Conservation (phyloP, 2,113 vertebrate species). For the Astatotilapia flaviijosephi region DNA sequence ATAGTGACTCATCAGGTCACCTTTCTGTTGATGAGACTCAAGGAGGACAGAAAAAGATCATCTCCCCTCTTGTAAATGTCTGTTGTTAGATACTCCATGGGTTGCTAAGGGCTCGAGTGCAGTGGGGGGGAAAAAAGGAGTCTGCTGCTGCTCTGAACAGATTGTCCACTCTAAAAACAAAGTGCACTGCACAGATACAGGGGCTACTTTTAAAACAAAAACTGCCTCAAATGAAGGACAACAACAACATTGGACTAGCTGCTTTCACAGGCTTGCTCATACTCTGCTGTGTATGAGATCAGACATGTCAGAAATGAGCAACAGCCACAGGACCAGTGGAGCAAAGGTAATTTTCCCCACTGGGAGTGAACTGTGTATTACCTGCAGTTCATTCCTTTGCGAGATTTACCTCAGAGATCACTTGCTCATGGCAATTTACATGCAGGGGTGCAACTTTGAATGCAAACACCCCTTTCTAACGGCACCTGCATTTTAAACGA, state of each 20-base stretch:
- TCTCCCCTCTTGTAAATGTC: conserved; percentile 42
- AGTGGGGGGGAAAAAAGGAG: neutral
- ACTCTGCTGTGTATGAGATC: neutral
- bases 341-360: conserved; percentile 16
- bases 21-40: conserved; percentile 52
- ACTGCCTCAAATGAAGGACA: conserved; percentile 24
- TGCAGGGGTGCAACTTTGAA: neutral
- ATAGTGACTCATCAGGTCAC: conserved; percentile 55
- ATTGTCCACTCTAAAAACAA: conserved; percentile 46
- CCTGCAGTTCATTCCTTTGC: neutral
- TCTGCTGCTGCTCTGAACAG: conserved; percentile 32
- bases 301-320: neutral
- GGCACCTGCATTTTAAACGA: conserved; percentile 15
- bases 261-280: neutral
- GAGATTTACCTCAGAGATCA: neutral
- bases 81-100: conserved; percentile 58
- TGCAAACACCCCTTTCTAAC: conserved; percentile 14
- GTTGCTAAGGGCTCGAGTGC: conserved; percentile 65
- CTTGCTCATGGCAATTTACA: conserved; percentile 12
- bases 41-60: conserved; percentile 62
- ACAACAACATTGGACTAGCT: neutral
- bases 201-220: conserved; percentile 15
- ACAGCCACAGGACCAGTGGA: neutral
- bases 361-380: conserved; percentile 1
- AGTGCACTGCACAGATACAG: conserved; percentile 37